A percentile compares a stretch with the other conserved stretches of the same genome.
phyloP scores from a whole-genome alignment of 1,140 invertebrate species.

The Drosophila lacteicornis region DNA sequence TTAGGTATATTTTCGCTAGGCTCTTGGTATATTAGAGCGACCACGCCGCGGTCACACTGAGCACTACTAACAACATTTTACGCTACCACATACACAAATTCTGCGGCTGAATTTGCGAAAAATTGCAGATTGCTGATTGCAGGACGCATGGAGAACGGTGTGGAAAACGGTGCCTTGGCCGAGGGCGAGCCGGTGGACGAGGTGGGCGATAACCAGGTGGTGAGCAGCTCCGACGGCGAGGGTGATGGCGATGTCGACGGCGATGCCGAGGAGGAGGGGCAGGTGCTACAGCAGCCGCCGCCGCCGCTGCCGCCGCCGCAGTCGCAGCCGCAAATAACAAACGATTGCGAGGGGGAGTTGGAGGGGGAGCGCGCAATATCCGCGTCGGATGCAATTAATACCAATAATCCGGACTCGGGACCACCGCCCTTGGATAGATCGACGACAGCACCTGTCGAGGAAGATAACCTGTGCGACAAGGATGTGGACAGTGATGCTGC shows the following conservation, averaged over 20 bases:
- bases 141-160: conserved; percentile 73
- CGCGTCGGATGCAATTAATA: conserved; percentile 39
- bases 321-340: conserved; percentile 64
- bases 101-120: conserved; percentile 28
- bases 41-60: not conserved
- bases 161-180: conserved; percentile 69
- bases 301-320: conserved; percentile 43
- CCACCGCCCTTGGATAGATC: conserved; percentile 20
- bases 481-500: conserved; percentile 76
- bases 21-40: conserved; percentile 4
- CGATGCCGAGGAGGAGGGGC: conserved; percentile 49
- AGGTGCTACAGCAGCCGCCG: conserved; percentile 51
- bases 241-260: conserved; percentile 37
- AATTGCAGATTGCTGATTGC: conserved; percentile 29
- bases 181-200: conserved; percentile 63
- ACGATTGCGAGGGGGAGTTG: conserved; percentile 54
- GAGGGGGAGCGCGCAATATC: conserved; percentile 55
- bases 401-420: conserved; percentile 47
- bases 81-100: conserved; percentile 21
- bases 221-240: conserved; percentile 70
- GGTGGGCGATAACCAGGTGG: conserved; percentile 66
- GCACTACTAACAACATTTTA: conserved; percentile 20
- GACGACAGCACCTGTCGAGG: conserved; percentile 26
- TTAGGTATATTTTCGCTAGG: not conserved
- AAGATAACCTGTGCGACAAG: conserved; percentile 75